Evolutionary conservation across 2,113 vertebrate genomes (phyloP).

Genomic region (Tamias sibiricus): DNA sequence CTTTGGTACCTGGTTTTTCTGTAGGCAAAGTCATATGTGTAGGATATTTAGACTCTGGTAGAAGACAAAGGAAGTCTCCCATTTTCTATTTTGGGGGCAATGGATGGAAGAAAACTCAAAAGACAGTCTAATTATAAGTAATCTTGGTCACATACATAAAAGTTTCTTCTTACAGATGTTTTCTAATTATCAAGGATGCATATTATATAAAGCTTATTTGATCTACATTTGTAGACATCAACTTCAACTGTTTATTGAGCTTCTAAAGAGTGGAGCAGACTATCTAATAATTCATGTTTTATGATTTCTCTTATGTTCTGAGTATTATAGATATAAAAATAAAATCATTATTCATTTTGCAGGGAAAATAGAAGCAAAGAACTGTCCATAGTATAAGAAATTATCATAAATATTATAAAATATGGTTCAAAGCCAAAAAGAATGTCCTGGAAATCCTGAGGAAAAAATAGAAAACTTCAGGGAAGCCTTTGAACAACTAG

Average conservation of each 20-base stretch:
- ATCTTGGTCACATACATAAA: not conserved
- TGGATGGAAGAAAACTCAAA: not conserved
- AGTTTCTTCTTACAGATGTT: not conserved
- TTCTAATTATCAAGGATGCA: not conserved
- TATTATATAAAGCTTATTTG: not conserved
- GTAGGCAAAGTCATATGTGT: not conserved
- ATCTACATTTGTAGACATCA: not conserved
- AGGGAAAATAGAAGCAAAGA: not conserved
- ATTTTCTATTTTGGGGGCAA: not conserved
- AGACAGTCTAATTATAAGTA: not conserved
- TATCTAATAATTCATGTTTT: not conserved
- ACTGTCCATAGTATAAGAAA: not conserved
- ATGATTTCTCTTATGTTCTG: not conserved
- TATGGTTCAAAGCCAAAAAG: not conserved
- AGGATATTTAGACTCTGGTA: not conserved
- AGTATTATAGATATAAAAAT: not conserved
- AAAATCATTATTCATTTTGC: not conserved
- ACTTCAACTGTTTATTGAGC: not conserved
- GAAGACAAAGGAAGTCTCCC: not conserved
- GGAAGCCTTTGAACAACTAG: not conserved
- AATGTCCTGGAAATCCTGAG: not conserved
- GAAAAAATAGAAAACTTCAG: not conserved
- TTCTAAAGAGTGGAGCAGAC: not conserved
- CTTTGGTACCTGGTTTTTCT: not conserved
- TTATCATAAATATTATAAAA: not conserved